phyloP scores from a whole-genome alignment of 2,113 vertebrate species.

The Mormyrus lacerda region DNA sequence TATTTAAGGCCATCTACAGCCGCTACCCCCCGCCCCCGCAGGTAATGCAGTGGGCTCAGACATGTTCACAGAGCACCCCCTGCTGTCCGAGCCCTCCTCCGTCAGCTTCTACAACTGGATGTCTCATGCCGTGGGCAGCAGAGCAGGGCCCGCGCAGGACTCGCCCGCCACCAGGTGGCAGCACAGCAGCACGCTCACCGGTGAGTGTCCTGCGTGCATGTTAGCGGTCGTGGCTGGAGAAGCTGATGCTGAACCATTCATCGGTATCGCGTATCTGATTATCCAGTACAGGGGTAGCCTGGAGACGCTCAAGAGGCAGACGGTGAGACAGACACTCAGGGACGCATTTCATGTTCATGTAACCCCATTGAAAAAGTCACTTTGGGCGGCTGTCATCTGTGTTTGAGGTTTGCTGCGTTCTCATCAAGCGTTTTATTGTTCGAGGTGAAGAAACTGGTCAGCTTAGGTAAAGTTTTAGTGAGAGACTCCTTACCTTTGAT shows the following conservation, averaged over 20 bases:
- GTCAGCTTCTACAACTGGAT: slow-evolving; percentile 99
- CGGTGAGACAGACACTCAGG: not conserved
- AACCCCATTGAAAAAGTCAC: not conserved
- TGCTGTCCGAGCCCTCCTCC: slow-evolving; percentile 86
- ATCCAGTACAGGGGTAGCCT: not conserved
- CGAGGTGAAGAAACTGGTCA: not conserved
- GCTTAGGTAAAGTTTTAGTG: not conserved
- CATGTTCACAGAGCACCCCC: slow-evolving; percentile 88
- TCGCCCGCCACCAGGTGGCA: slow-evolving; percentile 76
- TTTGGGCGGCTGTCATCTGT: not conserved
- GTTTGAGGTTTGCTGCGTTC: not conserved
- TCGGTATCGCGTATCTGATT: not conserved
- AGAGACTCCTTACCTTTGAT: not conserved
- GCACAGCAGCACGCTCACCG: slow-evolving; percentile 86
- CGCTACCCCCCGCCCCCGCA: slow-evolving; percentile 36
- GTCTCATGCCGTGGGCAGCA: slow-evolving; percentile 93
- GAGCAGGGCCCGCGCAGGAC: slow-evolving; percentile 69
- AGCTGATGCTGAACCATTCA: not conserved
- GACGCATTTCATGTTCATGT: not conserved
- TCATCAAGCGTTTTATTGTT: not conserved
- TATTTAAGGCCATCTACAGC: not conserved
- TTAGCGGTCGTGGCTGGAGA: not conserved
- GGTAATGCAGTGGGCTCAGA: slow-evolving; percentile 79
- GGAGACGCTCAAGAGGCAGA: not conserved
- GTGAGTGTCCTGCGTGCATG: slow-evolving; percentile 48